Conservation (phyloP, 2,888 invertebrate species). For the Capitulum mitella region DNA sequence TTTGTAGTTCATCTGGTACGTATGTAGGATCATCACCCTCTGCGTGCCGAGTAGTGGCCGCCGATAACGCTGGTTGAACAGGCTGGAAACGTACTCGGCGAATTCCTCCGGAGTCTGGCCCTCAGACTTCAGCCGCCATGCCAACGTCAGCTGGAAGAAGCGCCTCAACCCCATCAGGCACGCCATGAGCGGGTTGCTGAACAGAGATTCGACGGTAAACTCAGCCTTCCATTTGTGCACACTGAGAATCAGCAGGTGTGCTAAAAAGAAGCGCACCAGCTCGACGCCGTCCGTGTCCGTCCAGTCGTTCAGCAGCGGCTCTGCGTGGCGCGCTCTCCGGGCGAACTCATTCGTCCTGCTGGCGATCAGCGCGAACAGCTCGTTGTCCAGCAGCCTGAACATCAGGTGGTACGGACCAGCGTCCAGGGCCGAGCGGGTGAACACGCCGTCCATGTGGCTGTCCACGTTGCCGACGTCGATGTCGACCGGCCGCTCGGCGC, state of each 20-base stretch:
- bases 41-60: background rate
- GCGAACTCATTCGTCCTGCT: background rate
- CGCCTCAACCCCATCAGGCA: background rate
- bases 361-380: background rate
- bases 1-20: background rate
- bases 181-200: background rate
- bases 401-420: background rate
- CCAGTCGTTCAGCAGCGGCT: background rate
- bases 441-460: background rate
- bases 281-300: background rate
- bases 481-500: background rate
- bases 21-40: background rate
- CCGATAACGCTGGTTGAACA: background rate
- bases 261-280: background rate
- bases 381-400: background rate
- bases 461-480: background rate
- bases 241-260: background rate
- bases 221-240: background rate
- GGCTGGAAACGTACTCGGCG: background rate
- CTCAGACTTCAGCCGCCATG: background rate
- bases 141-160: background rate
- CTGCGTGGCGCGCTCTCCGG: background rate
- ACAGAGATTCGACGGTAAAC: background rate
- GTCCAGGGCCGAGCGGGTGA: background rate
- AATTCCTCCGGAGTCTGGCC: slow-evolving; percentile 6